Conservation (phyloP, 2,113 vertebrate genomes). For the Poeciliopsis turrubarensis region DNA sequence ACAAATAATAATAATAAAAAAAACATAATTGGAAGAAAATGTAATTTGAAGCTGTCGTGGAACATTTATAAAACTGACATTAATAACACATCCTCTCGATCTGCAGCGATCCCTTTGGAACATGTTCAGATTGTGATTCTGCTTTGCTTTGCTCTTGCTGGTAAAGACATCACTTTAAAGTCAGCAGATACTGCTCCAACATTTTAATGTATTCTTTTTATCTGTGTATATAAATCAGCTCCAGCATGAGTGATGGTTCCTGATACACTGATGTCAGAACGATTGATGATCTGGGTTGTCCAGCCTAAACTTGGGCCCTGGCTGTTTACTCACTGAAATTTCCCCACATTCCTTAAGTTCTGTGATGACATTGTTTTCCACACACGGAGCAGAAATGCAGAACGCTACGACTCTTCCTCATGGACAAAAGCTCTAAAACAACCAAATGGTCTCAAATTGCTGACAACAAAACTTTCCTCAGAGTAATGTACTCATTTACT, state of each 20-base stretch:
- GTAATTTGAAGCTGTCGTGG: too few species aligned
- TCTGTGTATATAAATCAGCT: neutral
- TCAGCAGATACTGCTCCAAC: neutral
- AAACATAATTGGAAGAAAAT: neutral
- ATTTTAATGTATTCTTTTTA: neutral
- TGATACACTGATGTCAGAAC: neutral
- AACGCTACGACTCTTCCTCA: neutral
- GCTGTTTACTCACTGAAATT: neutral
- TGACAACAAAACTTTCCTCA: too few species aligned
- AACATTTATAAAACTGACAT: too few species aligned
- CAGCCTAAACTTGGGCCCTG: neutral
- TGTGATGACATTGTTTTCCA: too few species aligned
- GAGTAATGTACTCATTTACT: too few species aligned
- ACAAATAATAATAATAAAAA: neutral
- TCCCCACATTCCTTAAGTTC: neutral
- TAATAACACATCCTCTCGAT: neutral
- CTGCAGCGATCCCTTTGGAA: neutral
- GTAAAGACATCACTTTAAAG: neutral
- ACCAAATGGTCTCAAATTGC: too few species aligned
- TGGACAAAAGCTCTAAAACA: neutral
- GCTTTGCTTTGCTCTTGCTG: neutral
- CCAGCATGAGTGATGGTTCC: neutral
- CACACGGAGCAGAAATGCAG: neutral
- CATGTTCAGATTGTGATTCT: neutral
- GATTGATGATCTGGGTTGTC: neutral